Evolutionary conservation across 2,113 vertebrate species (phyloP).

Genomic region (Siniperca knerii): DNA sequence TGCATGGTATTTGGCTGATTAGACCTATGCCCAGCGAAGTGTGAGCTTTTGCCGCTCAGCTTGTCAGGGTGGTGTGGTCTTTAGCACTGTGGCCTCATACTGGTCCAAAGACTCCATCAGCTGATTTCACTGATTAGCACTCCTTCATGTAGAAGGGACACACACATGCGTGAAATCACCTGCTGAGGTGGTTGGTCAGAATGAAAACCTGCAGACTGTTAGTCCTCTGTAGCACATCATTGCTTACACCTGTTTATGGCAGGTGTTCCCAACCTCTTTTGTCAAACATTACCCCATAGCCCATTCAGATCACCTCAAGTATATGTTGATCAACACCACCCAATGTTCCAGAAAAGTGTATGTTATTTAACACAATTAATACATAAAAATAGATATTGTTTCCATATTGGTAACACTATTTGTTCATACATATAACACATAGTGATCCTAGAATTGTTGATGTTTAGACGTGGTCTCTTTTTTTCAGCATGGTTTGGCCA

Average conservation of each 20-base stretch:
- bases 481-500: neutral
- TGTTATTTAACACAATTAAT: neutral
- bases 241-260: neutral
- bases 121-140: slow-evolving; percentile 35
- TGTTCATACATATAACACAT: neutral
- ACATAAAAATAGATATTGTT: neutral
- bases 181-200: slow-evolving; percentile 7
- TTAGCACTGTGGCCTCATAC: neutral
- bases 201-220: slow-evolving; percentile 8
- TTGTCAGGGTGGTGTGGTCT: neutral
- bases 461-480: no score
- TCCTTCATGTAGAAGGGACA: slow-evolving; percentile 11
- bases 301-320: neutral
- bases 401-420: no score
- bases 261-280: neutral
- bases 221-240: neutral
- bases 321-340: no score
- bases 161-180: slow-evolving; percentile 21
- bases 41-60: neutral
- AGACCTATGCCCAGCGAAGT: neutral
- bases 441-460: neutral
- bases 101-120: slow-evolving; percentile 12
- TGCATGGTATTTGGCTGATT: neutral
- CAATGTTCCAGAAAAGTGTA: neutral
- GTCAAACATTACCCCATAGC: neutral